Conservation (phyloP, 1,140 invertebrate genomes). For the Ectropis grisescens region DNA sequence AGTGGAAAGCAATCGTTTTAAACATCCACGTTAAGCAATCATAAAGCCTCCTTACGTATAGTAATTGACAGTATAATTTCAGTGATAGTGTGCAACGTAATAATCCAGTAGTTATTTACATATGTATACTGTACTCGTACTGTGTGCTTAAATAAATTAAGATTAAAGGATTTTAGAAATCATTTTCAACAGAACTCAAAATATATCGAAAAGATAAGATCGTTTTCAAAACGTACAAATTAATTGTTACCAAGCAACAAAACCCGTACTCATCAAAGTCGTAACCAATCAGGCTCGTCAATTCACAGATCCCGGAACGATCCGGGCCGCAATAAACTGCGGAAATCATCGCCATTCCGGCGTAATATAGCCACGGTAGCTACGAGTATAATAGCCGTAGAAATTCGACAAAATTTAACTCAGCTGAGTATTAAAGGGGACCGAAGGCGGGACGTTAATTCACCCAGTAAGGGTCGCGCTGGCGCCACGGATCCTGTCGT, state of each 20-base stretch:
- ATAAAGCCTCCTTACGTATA: too few relatives aligned
- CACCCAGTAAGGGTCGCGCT: conserved; percentile 62
- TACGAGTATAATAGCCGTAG: conserved; percentile 46
- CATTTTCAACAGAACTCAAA: neutral
- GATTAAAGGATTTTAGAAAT: neutral
- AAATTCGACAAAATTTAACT: conserved; percentile 68
- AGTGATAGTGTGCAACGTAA: too few relatives aligned
- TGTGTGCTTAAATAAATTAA: neutral
- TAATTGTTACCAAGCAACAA: neutral
- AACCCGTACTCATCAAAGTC: conserved; percentile 3
- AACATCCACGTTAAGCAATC: too few relatives aligned
- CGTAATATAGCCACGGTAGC: conserved; percentile 53
- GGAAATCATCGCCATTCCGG: conserved; percentile 55
- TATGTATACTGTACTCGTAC: neutral
- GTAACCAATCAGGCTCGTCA: conserved; percentile 11
- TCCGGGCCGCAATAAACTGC: conserved; percentile 29
- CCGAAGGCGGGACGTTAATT: conserved; percentile 67
- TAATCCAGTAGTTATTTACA: neutral
- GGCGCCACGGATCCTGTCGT: conserved; percentile 61
- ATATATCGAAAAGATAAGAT: neutral
- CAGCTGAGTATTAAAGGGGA: conserved; percentile 61
- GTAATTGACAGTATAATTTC: too few relatives aligned
- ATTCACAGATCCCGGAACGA: conserved; percentile 17
- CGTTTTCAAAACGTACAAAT: neutral
- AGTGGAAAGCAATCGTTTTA: too few relatives aligned